Evolutionary conservation across 2,797 vertebrate genomes (phyloP), one percentile per base, ranked within the genome.

Genomic region (Orientallactaga sibirica): DNA sequence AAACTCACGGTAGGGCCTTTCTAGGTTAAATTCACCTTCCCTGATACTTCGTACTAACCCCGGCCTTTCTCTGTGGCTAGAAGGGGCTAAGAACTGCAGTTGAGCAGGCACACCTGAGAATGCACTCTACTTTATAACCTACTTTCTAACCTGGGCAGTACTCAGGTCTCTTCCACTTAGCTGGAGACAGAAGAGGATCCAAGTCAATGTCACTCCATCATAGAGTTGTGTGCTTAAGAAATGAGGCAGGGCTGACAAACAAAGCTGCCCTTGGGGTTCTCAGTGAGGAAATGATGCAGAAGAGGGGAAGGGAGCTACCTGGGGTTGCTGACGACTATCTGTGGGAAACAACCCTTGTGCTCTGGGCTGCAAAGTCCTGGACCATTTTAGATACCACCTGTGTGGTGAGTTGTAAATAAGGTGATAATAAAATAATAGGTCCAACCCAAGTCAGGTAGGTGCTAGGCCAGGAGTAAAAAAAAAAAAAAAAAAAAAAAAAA

Each of bases 381-480:
- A 43, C 76, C 68, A 85, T 80, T 80, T 27, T 41, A 70, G 37
- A 41, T 18, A 64, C 64, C 64, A 61, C 68, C 52, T 93, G n/a
- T 81, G 37, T 84, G 43, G 29, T 41, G 7, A 68, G 15, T 52
- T 83, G 67, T 78, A 70, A 94, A 75, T 16, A 92, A 70, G 29
- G 71, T 94, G 85, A 75, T 52, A 29, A 43, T 55, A 29, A 75
- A 75, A 43, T 52, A 71, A 43, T 52, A 75, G 62, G 24, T n/a
- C n/a, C 16, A 61, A 33, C 58, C 3, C 73, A 43, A 89, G 89
- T 87, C 87, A 88, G 85, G 68, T 88, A 88, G 85, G 68, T 88
- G 70, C n/a, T 18, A 12, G 70, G 15, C 61, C 82, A 83, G 33
- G 16, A 66, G 22, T 7, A 3, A 78, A n/a, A 77, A 88, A 73